Evolutionary conservation across 2,888 invertebrate genomes (phyloP).

Genomic region (Chymomyza procnemis): DNA sequence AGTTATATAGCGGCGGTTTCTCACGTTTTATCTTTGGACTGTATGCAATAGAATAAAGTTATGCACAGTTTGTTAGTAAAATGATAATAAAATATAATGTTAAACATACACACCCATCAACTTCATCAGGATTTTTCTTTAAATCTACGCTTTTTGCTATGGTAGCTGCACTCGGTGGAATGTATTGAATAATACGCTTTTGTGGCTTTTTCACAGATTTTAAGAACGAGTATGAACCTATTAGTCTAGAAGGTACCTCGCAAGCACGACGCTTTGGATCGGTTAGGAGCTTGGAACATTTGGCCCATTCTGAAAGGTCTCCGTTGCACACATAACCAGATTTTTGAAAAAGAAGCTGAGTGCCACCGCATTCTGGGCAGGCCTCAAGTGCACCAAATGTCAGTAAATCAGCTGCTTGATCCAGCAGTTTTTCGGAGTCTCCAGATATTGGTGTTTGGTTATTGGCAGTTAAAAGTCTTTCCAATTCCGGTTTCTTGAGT

Average conservation of each 20-base stretch:
- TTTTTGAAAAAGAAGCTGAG: conserved; percentile 85
- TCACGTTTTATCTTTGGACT: conserved; percentile 83
- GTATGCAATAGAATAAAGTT: background rate
- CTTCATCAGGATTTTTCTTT: conserved; percentile 71
- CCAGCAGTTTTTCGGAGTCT: conserved; percentile 81
- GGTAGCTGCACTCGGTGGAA: conserved; percentile 78
- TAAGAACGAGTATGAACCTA: conserved; percentile 81
- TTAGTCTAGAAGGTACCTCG: conserved; percentile 83
- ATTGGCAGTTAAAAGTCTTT: conserved; percentile 85
- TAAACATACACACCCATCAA: conserved; percentile 69
- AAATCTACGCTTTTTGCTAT: conserved; percentile 53
- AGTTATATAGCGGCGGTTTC: conserved; percentile 86
- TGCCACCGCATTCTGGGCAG: conserved; percentile 88
- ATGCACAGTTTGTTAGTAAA: background rate
- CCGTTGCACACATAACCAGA: conserved; percentile 92
- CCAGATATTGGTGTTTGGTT: conserved; percentile 85
- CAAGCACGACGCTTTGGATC: conserved; percentile 87
- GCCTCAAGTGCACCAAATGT: conserved; percentile 90
- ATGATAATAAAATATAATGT: background rate
- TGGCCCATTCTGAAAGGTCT: conserved; percentile 87
- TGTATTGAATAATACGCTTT: conserved; percentile 81
- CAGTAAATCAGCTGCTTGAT: conserved; percentile 90
- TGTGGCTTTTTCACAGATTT: conserved; percentile 81
- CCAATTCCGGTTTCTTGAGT: conserved; percentile 83
- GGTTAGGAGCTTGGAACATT: conserved; percentile 86